A percentile compares a stretch with the other conserved stretches of the same genome.
phyloP scores from a whole-genome alignment of 2,113 vertebrate species.

The Ginglymostoma cirratum region DNA sequence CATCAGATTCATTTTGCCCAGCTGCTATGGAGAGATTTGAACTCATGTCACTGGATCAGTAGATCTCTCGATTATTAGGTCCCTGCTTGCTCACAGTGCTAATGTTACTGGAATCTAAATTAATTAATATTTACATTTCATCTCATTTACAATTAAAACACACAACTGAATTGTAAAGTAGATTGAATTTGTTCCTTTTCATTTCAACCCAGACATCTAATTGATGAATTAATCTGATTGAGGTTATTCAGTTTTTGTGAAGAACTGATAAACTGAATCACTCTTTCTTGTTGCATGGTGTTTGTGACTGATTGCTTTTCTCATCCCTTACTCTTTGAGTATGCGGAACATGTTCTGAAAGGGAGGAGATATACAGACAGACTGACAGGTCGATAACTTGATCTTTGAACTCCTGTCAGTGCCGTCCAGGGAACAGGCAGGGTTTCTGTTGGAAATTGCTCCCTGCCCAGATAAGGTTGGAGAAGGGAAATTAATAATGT shows the following conservation, averaged over 20 bases:
- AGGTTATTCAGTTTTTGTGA: background rate
- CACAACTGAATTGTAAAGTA: background rate
- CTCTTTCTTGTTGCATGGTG: background rate
- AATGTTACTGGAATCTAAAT: background rate
- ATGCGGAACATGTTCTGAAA: too few relatives aligned
- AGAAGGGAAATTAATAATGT: background rate
- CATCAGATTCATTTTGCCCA: background rate
- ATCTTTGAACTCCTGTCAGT: background rate
- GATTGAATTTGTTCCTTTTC: background rate
- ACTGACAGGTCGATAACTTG: background rate
- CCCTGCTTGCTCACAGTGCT: background rate
- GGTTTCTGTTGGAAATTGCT: background rate
- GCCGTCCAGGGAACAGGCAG: background rate
- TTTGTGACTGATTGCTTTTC: background rate
- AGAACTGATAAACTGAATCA: background rate
- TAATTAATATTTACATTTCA: background rate
- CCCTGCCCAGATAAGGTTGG: background rate
- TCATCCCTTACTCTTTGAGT: background rate
- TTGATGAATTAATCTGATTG: conserved; percentile 16
- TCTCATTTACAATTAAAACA: background rate
- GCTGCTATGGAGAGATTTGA: background rate
- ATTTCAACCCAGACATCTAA: background rate
- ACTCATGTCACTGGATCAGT: background rate
- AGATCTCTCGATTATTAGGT: background rate
- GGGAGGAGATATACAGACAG: background rate